These are phyloP conservation scores for Drosophila erecta DNA, from an alignment of 1,140 invertebrate species.

Conservation along the genomic window DNA sequence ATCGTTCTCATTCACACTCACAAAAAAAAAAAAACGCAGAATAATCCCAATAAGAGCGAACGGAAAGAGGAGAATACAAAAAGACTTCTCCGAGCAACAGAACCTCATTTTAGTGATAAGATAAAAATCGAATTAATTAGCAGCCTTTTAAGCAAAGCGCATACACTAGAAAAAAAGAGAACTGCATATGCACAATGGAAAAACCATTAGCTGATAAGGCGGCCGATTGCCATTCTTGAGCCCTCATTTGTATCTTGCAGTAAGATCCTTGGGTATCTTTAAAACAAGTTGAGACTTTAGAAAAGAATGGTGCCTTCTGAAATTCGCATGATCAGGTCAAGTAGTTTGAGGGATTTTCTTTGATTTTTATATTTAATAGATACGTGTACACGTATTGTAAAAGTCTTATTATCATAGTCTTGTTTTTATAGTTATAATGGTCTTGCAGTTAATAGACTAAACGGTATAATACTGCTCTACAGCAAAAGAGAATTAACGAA, in stretches of 20 bases:
- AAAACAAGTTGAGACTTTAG: slow-evolving; percentile 6
- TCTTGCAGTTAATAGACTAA: slow-evolving; percentile 1
- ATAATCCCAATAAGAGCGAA: slow-evolving; percentile 26
- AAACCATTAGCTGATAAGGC: slow-evolving; percentile 14
- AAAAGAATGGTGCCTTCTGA: too few relatives aligned
- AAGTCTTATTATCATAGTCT: slow-evolving; percentile 13
- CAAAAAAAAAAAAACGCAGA: slow-evolving; percentile 2
- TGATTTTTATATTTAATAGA: not conserved
- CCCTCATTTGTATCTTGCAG: not conserved
- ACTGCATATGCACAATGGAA: slow-evolving; percentile 8
- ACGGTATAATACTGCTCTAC: slow-evolving; percentile 6
- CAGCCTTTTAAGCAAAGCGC: slow-evolving; percentile 51
- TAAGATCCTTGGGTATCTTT: not conserved
- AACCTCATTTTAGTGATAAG: slow-evolving; percentile 72
- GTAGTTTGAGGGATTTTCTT: not conserved
- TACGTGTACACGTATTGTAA: not conserved
- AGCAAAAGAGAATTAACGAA: not conserved
- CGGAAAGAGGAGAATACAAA: slow-evolving; percentile 15
- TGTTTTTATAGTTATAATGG: not conserved
- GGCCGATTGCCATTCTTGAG: not conserved
- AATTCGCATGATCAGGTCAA: not conserved
- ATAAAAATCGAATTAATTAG: slow-evolving; percentile 78
- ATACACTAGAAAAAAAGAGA: slow-evolving; percentile 1
- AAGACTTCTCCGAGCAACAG: slow-evolving; percentile 35
- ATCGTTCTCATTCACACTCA: slow-evolving; percentile 23